Percentiles rank a stretch among this genome's conserved stretches.
Conservation (phyloP, 2,797 vertebrate species). For the Erpetoichthys calabaricus region DNA sequence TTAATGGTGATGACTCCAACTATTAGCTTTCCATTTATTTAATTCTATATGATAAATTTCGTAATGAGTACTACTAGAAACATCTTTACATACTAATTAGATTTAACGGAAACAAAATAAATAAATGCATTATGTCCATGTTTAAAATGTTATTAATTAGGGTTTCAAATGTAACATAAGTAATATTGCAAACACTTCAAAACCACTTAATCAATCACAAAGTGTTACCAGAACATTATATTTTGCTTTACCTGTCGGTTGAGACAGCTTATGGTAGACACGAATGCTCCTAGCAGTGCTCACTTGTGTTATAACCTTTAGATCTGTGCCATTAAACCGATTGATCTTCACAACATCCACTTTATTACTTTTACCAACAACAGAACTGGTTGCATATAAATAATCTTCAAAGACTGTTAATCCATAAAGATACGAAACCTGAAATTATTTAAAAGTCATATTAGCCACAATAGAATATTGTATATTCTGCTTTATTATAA, state of each 20-base stretch:
- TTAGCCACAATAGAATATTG: too few species aligned
- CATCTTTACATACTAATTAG: too few species aligned
- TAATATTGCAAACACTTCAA: too few species aligned
- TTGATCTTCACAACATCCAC: slow-evolving; percentile 69
- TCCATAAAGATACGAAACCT: slow-evolving; percentile 77
- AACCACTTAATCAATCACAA: too few species aligned
- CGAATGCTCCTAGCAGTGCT: slow-evolving; percentile 56
- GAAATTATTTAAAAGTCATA: slow-evolving; percentile 21
- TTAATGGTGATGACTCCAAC: too few species aligned
- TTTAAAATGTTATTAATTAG: too few species aligned
- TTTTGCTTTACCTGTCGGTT: slow-evolving; percentile 65
- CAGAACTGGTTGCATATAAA: slow-evolving; percentile 69
- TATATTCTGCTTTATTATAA: too few species aligned
- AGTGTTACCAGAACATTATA: too few species aligned
- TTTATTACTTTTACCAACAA: slow-evolving; percentile 41
- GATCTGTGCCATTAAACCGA: slow-evolving; percentile 75
- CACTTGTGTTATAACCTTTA: slow-evolving; percentile 50
- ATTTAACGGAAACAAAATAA: slow-evolving; percentile 3
- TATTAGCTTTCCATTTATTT: too few species aligned
- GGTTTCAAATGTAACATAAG: too few species aligned
- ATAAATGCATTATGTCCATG: slow-evolving; percentile 1
- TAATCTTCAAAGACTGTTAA: slow-evolving; percentile 86
- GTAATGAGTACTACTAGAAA: too few species aligned
- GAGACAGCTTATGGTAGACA: slow-evolving; percentile 79
- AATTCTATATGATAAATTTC: too few species aligned